Percentiles rank a stretch among this genome's conserved stretches.
Conservation (phyloP, 2,113 vertebrate species). For the Picathartes gymnocephalus region DNA sequence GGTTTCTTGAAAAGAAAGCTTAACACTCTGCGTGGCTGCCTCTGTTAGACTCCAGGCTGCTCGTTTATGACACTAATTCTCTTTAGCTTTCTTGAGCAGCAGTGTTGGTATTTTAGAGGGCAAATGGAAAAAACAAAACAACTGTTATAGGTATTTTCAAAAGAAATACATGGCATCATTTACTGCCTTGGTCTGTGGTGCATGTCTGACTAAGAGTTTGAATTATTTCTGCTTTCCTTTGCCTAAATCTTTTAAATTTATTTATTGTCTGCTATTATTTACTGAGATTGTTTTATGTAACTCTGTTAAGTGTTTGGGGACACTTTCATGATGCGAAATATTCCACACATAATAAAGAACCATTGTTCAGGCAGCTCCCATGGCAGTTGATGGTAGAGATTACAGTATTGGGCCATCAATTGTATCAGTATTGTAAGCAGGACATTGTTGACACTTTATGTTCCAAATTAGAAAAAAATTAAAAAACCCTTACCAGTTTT, state of each 20-base stretch:
- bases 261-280: slow-evolving; percentile 34
- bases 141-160: not conserved
- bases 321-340: not conserved
- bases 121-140: not conserved
- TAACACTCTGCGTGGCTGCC: not conserved
- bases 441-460: not conserved
- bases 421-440: not conserved
- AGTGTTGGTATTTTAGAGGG: not conserved
- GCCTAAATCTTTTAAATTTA: slow-evolving; percentile 11
- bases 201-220: not conserved
- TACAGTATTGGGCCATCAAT: not conserved
- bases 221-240: slow-evolving; percentile 17
- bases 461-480: not conserved
- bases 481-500: not conserved
- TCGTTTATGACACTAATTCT: slow-evolving; percentile 20
- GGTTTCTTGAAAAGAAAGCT: not conserved
- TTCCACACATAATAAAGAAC: not conserved
- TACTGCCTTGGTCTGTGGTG: not conserved
- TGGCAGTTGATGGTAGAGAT: not conserved
- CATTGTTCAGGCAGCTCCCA: slow-evolving; percentile 24
- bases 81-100: not conserved
- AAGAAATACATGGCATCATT: not conserved
- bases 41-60: not conserved
- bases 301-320: slow-evolving; percentile 23
- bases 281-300: slow-evolving; percentile 7